Evolutionary conservation across 2,113 vertebrate species (phyloP).

Genomic region (Physeter macrocephalus): DNA sequence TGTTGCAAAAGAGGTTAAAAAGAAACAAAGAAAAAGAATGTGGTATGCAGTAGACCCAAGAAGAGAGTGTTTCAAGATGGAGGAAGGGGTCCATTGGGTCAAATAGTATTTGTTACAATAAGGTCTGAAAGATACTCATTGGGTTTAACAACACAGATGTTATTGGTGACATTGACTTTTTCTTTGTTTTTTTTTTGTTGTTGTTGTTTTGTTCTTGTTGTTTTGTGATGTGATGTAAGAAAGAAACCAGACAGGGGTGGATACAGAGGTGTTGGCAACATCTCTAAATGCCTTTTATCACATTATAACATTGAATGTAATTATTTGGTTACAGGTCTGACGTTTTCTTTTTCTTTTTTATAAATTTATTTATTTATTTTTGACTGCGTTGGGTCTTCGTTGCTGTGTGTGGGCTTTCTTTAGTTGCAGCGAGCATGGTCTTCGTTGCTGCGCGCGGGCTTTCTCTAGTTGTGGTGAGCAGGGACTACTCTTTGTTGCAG

Average conservation of each 20-base stretch:
- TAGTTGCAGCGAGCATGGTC: too few species aligned
- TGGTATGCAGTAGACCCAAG: neutral
- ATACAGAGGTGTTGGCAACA: neutral
- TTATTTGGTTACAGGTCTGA: neutral
- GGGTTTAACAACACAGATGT: neutral
- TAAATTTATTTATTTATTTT: too few species aligned
- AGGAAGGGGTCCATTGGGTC: neutral
- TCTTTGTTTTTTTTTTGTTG: neutral
- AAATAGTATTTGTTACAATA: neutral
- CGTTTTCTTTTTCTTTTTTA: neutral
- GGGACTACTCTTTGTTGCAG: too few species aligned
- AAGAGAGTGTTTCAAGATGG: neutral
- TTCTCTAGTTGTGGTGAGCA: too few species aligned
- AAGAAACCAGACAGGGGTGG: neutral
- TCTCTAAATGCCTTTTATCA: neutral
- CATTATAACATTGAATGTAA: neutral
- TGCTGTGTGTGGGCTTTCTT: too few species aligned
- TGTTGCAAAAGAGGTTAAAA: neutral
- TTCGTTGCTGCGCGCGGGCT: too few species aligned
- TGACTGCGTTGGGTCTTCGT: too few species aligned
- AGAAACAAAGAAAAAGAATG: neutral
- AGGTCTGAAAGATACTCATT: neutral
- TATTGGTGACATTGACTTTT: neutral
- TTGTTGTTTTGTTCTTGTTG: neutral
- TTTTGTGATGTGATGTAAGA: neutral